A percentile compares a stretch with the other conserved stretches of the same genome.
phyloP scores from a whole-genome alignment of 2,113 vertebrate genomes.

The Myotis lucifugus region DNA sequence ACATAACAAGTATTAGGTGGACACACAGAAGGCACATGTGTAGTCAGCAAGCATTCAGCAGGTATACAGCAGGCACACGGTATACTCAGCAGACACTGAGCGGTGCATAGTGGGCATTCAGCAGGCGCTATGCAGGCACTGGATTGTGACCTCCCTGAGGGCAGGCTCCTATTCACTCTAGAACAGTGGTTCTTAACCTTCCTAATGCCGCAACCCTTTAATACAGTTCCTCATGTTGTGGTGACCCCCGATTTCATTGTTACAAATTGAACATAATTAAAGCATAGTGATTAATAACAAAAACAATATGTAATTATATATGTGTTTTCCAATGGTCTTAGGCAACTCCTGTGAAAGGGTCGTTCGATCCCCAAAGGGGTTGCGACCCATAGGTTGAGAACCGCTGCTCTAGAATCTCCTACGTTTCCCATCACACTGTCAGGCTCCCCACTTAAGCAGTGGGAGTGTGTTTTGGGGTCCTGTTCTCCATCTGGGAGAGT shows the following conservation, averaged over 20 bases:
- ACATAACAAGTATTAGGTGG: neutral
- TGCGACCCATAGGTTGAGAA: too few relatives aligned
- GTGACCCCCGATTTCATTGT: too few relatives aligned
- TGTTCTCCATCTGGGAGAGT: neutral
- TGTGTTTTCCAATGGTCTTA: too few relatives aligned
- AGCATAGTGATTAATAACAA: too few relatives aligned
- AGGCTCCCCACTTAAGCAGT: neutral
- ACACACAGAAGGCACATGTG: too few relatives aligned
- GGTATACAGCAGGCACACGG: accelerated
- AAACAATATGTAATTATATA: too few relatives aligned
- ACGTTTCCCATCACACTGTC: neutral
- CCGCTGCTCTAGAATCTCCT: neutral
- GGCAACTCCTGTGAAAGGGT: too few relatives aligned
- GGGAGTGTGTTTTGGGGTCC: neutral
- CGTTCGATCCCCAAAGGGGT: too few relatives aligned
- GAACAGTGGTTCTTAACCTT: neutral
- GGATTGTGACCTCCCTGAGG: neutral
- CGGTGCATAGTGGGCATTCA: neutral
- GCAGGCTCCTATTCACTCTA: neutral
- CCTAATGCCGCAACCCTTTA: too few relatives aligned
- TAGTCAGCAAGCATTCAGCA: neutral
- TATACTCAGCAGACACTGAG: neutral
- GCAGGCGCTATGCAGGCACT: neutral
- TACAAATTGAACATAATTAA: too few relatives aligned
- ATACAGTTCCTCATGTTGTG: too few relatives aligned